Evolutionary conservation across 2,113 vertebrate genomes (phyloP).

Genomic region (Pseudorhombus dupliciocellatus): DNA sequence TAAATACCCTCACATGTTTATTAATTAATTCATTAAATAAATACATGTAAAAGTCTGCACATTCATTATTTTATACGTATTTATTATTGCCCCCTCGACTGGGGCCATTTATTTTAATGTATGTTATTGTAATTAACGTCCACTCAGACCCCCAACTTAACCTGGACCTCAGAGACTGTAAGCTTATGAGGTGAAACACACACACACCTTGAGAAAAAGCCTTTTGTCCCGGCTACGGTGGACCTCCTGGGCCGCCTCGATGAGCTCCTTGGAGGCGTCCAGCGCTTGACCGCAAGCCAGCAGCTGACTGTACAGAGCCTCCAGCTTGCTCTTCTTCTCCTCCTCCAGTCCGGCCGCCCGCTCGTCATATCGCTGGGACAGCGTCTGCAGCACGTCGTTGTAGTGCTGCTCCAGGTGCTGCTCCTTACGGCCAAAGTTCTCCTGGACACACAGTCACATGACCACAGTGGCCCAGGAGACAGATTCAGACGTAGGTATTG

Average conservation of each 20-base stretch:
- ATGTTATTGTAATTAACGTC: too few species aligned
- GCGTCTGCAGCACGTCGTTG: constrained; percentile 88
- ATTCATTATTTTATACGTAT: too few species aligned
- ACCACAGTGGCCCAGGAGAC: not conserved
- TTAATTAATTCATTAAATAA: too few species aligned
- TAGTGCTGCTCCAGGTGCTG: constrained; percentile 93
- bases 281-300: constrained; percentile 87
- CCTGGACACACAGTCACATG: constrained; percentile 77
- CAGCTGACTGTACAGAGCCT: constrained; percentile 89
- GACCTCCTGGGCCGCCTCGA: constrained; percentile 87
- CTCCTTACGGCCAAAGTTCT: constrained; percentile 94
- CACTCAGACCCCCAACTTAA: too few species aligned
- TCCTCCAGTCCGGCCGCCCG: constrained; percentile 84
- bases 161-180: too few species aligned
- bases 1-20: too few species aligned
- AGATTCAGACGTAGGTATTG: not conserved
- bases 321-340: constrained; percentile 91
- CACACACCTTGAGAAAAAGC: constrained; percentile 90
- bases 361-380: constrained; percentile 89
- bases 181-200: not conserved
- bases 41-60: too few species aligned
- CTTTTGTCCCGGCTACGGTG: constrained; percentile 84
- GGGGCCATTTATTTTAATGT: too few species aligned
- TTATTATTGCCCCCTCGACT: too few species aligned
- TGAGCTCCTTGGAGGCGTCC: constrained; percentile 89